Percentiles rank a stretch among this genome's conserved stretches.
phyloP scores from a whole-genome alignment of 1,140 invertebrate genomes.

The Sycophaga agraensis region DNA sequence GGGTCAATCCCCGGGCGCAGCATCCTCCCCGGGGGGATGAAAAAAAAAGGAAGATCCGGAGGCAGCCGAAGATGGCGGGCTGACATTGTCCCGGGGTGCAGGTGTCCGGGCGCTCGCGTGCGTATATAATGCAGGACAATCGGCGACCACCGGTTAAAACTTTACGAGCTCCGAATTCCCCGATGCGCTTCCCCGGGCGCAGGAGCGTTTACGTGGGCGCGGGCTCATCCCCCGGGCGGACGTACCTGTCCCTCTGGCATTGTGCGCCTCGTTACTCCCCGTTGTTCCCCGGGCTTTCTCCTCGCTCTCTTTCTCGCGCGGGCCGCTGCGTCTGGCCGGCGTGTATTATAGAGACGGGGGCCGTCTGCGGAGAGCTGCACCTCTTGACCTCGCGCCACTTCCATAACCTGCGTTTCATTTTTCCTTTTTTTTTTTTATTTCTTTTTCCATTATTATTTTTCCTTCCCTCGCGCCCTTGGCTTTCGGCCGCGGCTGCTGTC shows the following conservation, averaged over 20 bases:
- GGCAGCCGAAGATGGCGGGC: too few relatives aligned
- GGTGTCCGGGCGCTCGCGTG: not conserved
- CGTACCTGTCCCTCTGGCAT: not conserved
- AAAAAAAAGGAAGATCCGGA: too few relatives aligned
- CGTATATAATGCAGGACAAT: slow-evolving; percentile 18
- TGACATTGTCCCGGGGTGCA: not conserved
- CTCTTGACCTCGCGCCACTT: slow-evolving; percentile 8
- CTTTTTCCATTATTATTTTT: too few relatives aligned
- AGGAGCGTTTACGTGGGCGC: too few relatives aligned
- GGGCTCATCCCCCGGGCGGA: not conserved
- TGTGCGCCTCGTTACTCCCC: not conserved
- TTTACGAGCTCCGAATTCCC: slow-evolving; percentile 1
- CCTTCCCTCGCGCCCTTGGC: too few relatives aligned
- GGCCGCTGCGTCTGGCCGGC: too few relatives aligned
- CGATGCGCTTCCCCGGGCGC: not conserved
- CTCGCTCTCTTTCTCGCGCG: not conserved
- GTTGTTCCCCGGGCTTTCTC: not conserved
- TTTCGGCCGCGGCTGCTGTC: too few relatives aligned
- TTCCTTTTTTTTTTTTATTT: too few relatives aligned
- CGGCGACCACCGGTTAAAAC: slow-evolving; percentile 5
- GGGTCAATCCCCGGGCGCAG: too few relatives aligned
- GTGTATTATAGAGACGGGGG: too few relatives aligned
- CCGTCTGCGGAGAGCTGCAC: not conserved
- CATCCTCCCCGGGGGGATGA: not conserved
- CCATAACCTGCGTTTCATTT: too few relatives aligned